Conservation (phyloP, 2,797 vertebrate genomes). For the Chanos chanos region DNA sequence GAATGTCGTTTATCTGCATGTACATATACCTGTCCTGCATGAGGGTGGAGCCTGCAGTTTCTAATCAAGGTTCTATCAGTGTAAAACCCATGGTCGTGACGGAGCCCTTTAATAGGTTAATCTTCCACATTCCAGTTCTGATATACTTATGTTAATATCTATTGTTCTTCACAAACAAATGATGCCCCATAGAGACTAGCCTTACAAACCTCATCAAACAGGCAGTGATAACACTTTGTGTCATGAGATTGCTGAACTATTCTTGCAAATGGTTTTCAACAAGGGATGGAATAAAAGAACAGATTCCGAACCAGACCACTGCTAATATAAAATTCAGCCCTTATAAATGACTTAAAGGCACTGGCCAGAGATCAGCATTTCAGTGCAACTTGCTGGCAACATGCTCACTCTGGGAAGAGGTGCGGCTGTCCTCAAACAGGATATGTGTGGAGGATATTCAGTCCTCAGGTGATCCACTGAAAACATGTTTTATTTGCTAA, state of each 20-base stretch:
- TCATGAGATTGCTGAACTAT: too few relatives aligned
- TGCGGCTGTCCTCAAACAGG: conserved; percentile 57
- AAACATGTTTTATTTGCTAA: conserved; percentile 46
- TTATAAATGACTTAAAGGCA: not conserved
- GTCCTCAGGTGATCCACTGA: conserved; percentile 23
- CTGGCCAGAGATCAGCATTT: conserved; percentile 3
- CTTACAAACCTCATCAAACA: too few relatives aligned
- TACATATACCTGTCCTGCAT: conserved; percentile 50
- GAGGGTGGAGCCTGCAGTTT: conserved; percentile 59
- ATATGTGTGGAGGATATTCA: conserved; percentile 62
- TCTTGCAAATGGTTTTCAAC: too few relatives aligned
- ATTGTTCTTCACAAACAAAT: conserved; percentile 5
- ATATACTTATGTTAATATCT: not conserved
- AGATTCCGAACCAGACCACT: not conserved
- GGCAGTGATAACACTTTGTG: too few relatives aligned
- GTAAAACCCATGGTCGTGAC: conserved; percentile 9
- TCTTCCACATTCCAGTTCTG: not conserved
- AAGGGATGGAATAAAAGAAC: not conserved
- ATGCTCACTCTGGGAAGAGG: too few relatives aligned
- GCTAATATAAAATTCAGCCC: not conserved
- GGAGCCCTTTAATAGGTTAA: not conserved
- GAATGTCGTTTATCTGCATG: conserved; percentile 38
- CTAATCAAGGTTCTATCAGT: conserved; percentile 38
- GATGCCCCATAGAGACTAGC: conserved; percentile 1
- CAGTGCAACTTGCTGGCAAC: not conserved